These are phyloP conservation scores for Styela plicata DNA, from an alignment of 23 tunicate species.

Conservation along the genomic window DNA sequence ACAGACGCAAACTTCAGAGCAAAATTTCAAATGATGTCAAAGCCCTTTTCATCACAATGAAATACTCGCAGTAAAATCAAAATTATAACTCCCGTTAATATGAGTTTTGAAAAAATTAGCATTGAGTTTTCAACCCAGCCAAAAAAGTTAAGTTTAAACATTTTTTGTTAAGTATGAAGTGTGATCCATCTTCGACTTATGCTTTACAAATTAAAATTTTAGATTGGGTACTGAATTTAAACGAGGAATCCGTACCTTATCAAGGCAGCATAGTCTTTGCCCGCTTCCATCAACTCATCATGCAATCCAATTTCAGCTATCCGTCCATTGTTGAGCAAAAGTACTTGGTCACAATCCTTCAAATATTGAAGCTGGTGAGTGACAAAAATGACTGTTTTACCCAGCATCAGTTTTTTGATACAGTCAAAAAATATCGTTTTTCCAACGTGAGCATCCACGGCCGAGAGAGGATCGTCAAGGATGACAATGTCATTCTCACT, in stretches of 20 bases:
- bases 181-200: no score
- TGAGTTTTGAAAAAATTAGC: no score
- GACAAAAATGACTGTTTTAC: slow-evolving; percentile 78
- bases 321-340: slow-evolving; percentile 72
- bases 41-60: no score
- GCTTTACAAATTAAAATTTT: no score
- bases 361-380: slow-evolving; percentile 94
- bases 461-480: slow-evolving; percentile 94
- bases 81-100: no score
- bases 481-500: slow-evolving; percentile 76
- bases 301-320: slow-evolving; percentile 79
- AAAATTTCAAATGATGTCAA: no score
- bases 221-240: not conserved
- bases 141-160: not conserved
- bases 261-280: slow-evolving; percentile 50
- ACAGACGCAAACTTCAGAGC: no score
- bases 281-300: slow-evolving; percentile 59
- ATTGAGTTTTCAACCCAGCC: no score
- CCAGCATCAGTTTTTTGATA: slow-evolving; percentile 63
- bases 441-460: slow-evolving; percentile 99
- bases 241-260: slow-evolving; percentile 45
- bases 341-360: slow-evolving; percentile 91
- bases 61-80: no score
- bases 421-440: slow-evolving; percentile 93
- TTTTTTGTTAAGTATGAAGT: no score